These are phyloP conservation scores for Anoplius nigerrimus DNA, from an alignment of 2,888 invertebrate genomes.

Conservation along the genomic window DNA sequence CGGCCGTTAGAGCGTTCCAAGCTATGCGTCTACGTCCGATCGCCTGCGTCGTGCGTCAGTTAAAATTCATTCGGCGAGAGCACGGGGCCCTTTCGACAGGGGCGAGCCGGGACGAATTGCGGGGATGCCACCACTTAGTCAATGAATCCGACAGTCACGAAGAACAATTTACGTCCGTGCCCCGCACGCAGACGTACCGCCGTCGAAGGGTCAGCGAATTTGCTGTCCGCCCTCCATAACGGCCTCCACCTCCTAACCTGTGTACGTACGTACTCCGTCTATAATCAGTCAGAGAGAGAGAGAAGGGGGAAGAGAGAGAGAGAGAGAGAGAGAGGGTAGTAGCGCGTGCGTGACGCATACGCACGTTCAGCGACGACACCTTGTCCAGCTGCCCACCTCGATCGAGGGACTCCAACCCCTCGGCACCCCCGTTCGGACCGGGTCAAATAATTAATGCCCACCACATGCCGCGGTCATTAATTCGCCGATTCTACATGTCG, in stretches of 20 bases:
- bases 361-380: conserved; percentile 40
- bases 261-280: too few species aligned
- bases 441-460: conserved; percentile 58
- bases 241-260: too few species aligned
- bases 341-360: conserved; percentile 23
- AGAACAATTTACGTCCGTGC: conserved; percentile 62
- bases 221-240: conserved; percentile 33
- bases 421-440: neutral
- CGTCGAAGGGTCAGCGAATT: conserved; percentile 24
- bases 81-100: conserved; percentile 9
- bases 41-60: too few species aligned
- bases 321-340: conserved; percentile 42
- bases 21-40: too few species aligned
- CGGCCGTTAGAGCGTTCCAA: too few species aligned
- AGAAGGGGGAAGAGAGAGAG: too few species aligned
- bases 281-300: too few species aligned
- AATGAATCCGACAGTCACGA: conserved; percentile 51
- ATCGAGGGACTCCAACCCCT: neutral
- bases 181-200: conserved; percentile 49
- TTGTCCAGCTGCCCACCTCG: conserved; percentile 29
- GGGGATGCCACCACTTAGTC: too few species aligned
- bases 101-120: neutral
- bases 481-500: conserved; percentile 49
- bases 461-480: conserved; percentile 54
- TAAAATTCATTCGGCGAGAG: neutral